A percentile compares a stretch with the other conserved stretches of the same genome.
These are phyloP conservation scores for Numenius phaeopus DNA, from an alignment of 2,797 vertebrate species.

Conservation along the genomic window DNA sequence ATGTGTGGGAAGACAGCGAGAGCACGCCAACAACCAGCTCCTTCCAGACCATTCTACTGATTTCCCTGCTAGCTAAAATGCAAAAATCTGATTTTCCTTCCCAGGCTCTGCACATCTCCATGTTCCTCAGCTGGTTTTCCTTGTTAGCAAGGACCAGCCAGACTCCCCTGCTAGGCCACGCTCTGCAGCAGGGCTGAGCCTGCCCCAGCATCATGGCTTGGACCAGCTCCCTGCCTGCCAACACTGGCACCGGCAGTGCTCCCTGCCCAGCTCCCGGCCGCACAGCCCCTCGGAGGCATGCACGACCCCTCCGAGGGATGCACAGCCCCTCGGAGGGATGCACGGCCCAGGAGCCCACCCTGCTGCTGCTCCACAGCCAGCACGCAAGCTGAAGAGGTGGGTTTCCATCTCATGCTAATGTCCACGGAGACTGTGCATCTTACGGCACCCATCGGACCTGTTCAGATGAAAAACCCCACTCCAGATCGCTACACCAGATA, in stretches of 20 bases:
- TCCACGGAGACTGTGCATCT: neutral
- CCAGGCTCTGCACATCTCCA: neutral
- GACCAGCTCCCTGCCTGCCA: accelerated
- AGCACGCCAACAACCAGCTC: neutral
- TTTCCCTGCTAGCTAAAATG: neutral
- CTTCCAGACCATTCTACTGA: neutral
- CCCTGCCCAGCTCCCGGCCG: accelerated
- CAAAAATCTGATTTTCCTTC: neutral
- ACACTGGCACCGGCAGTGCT: accelerated
- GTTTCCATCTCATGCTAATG: slow-evolving; percentile 4
- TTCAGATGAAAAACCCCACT: neutral
- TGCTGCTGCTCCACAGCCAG: accelerated
- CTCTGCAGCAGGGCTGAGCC: accelerated
- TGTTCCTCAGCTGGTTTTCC: neutral
- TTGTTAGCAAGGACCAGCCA: neutral
- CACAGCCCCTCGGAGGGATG: neutral
- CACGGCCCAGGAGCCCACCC: neutral
- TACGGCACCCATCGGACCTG: neutral
- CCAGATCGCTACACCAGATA: neutral
- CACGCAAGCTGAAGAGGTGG: neutral
- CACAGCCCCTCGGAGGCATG: neutral
- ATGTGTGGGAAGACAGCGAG: neutral
- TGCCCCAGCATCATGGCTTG: accelerated
- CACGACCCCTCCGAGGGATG: neutral
- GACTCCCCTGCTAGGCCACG: accelerated